Percentiles rank a stretch among this genome's conserved stretches.
These are phyloP conservation scores for Camponotus fellah DNA, from an alignment of 2,888 invertebrate genomes.

Conservation along the genomic window DNA sequence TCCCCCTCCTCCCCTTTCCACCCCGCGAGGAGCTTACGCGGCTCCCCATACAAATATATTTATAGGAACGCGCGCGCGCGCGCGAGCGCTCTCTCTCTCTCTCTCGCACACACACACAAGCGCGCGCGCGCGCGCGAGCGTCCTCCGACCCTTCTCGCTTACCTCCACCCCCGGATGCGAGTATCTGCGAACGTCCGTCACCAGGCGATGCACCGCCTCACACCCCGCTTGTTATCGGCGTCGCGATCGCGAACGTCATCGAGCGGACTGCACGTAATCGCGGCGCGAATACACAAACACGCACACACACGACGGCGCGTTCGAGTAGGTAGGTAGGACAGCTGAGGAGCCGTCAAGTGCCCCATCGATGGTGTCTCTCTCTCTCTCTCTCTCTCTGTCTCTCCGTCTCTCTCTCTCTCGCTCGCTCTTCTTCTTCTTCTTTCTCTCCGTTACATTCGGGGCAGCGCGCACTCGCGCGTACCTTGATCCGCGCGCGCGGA, in stretches of 20 bases:
- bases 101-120: background rate
- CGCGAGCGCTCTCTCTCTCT: too few species aligned
- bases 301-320: conserved; percentile 62
- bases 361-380: conserved; percentile 66
- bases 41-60: conserved; percentile 52
- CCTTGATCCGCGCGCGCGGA: background rate
- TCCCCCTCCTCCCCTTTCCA: conserved; percentile 23
- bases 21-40: too few species aligned
- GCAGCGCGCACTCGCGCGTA: conserved; percentile 50
- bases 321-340: conserved; percentile 76
- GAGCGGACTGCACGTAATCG: conserved; percentile 21
- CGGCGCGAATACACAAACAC: conserved; percentile 52
- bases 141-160: conserved; percentile 4
- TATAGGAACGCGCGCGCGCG: conserved; percentile 38
- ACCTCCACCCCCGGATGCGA: conserved; percentile 21
- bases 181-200: background rate
- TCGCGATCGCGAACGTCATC: conserved; percentile 2
- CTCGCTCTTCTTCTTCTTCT: background rate
- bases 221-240: background rate
- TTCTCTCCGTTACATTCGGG: conserved; percentile 72
- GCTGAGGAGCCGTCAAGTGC: conserved; percentile 79
- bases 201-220: conserved; percentile 2
- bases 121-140: background rate
- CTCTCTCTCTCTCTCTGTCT: conserved; percentile 43
- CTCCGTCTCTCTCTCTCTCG: background rate